Evolutionary conservation across 2,113 vertebrate genomes (phyloP).

Genomic region (Nannobrachium achirus): DNA sequence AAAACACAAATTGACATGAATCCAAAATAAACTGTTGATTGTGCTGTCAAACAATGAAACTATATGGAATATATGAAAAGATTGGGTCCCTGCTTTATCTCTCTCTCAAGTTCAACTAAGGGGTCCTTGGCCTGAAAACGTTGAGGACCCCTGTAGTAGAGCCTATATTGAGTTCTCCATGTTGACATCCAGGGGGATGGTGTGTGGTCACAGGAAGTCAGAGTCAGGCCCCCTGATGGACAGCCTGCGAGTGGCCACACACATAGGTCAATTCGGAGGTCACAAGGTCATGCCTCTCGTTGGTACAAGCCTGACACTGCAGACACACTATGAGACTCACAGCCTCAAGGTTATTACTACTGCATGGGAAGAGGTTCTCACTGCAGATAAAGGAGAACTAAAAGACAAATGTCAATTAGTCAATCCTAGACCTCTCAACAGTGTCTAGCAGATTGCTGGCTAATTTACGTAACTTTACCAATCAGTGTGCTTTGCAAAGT

Average conservation of each 20-base stretch:
- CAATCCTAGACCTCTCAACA: not conserved
- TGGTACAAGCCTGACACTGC: slow-evolving; percentile 6
- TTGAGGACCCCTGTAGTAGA: no score
- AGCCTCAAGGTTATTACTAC: slow-evolving; percentile 49
- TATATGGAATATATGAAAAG: no score
- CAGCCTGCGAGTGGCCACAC: slow-evolving; percentile 17
- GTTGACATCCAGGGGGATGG: slow-evolving; percentile 17
- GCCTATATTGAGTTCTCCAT: no score
- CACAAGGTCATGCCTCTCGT: slow-evolving; percentile 22
- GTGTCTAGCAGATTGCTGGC: slow-evolving; percentile 29
- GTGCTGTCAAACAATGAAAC: no score
- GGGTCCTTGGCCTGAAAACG: no score
- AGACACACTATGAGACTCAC: slow-evolving; percentile 49
- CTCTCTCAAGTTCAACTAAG: no score
- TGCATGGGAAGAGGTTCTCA: slow-evolving; percentile 39
- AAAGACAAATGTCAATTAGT: slow-evolving; percentile 52
- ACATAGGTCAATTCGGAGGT: slow-evolving; percentile 42
- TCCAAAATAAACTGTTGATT: no score
- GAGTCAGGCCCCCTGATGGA: slow-evolving; percentile 18
- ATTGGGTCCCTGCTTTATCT: no score
- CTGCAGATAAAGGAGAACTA: slow-evolving; percentile 31
- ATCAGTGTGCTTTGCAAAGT: slow-evolving; percentile 20
- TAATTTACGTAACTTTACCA: slow-evolving; percentile 50
- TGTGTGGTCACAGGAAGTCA: slow-evolving; percentile 17
- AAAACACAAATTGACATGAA: no score